phyloP scores from a whole-genome alignment of 2,797 vertebrate genomes.

The Calcarius lapponicus region DNA sequence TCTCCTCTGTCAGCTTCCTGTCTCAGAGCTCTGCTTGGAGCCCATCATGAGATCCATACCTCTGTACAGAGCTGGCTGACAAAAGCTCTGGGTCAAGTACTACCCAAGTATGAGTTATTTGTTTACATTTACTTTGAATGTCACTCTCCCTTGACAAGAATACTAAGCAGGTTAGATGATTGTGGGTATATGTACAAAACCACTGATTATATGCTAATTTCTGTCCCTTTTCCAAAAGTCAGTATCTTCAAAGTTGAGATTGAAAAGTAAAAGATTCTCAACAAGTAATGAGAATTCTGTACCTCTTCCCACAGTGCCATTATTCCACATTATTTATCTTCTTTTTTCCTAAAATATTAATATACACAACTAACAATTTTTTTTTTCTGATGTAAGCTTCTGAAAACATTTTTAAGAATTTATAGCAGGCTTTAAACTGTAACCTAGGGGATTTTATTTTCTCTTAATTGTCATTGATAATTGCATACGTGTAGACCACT shows the following conservation, averaged over 20 bases:
- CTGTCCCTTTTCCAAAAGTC: background rate
- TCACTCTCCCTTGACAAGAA: background rate
- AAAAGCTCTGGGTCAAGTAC: background rate
- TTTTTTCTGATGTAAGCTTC: background rate
- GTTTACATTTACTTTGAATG: background rate
- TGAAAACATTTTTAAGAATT: background rate
- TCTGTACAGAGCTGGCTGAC: background rate
- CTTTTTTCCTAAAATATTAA: background rate
- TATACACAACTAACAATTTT: background rate
- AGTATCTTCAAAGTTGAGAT: background rate
- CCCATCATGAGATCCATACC: background rate
- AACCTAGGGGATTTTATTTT: background rate
- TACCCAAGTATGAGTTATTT: background rate
- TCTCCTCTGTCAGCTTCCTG: background rate
- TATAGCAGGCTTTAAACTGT: background rate
- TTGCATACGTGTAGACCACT: background rate
- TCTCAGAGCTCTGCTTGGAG: background rate
- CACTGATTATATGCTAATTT: background rate
- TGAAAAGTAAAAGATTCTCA: background rate
- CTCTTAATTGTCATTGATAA: background rate
- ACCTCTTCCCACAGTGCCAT: background rate
- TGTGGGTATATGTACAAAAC: background rate
- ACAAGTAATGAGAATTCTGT: background rate
- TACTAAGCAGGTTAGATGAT: background rate
- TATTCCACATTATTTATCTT: background rate